Conservation (phyloP, 1,140 invertebrate genomes). For the Eulimnadia texana region DNA sequence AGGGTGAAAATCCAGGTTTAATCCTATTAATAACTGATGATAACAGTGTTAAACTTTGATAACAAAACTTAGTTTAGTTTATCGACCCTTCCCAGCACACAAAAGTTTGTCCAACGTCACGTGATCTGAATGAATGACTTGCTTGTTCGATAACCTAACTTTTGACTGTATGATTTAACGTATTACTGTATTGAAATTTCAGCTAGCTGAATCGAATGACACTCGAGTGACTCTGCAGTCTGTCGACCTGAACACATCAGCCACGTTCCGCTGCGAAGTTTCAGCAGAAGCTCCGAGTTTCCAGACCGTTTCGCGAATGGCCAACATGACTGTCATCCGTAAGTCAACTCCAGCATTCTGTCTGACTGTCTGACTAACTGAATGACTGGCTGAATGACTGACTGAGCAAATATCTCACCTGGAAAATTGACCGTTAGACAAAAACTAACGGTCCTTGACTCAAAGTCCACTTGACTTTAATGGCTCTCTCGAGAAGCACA, state of each 20-base stretch:
- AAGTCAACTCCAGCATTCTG: background rate
- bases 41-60: too few species aligned
- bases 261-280: conserved; percentile 13
- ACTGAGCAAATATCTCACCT: background rate
- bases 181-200: too few species aligned
- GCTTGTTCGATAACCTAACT: too few species aligned
- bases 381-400: background rate
- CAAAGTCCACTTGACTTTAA: background rate
- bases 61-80: too few species aligned
- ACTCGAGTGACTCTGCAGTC: conserved; percentile 11
- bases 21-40: too few species aligned
- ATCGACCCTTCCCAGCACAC: too few species aligned
- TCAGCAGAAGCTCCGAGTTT: conserved; percentile 10
- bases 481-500: too few species aligned
- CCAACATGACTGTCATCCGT: conserved; percentile 16
- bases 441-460: background rate
- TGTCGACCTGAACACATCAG: conserved; percentile 6
- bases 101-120: too few species aligned
- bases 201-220: conserved; percentile 8
- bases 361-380: background rate
- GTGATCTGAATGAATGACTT: too few species aligned
- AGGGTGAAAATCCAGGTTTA: too few species aligned
- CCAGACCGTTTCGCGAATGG: conserved; percentile 4
- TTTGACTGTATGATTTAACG: too few species aligned
- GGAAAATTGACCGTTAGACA: background rate